These are phyloP conservation scores for Bilobella aurantiaca DNA, from an alignment of 1,140 invertebrate species.

Conservation along the genomic window DNA sequence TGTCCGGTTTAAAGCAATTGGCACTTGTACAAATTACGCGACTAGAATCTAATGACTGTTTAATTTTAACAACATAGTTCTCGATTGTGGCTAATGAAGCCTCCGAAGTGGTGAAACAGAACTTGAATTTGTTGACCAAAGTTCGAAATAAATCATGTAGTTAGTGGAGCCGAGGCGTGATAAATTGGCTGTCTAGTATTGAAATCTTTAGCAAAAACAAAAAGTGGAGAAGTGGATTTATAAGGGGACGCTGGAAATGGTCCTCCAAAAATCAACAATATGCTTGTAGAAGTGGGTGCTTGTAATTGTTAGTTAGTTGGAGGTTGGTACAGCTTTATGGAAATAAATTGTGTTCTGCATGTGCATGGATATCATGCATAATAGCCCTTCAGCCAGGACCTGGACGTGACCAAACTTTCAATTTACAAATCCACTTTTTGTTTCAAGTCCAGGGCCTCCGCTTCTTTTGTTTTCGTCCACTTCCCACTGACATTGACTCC, in stretches of 20 bases:
- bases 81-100: too few species aligned
- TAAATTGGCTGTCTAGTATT: slow-evolving; percentile 3
- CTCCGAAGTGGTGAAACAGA: slow-evolving; percentile 2
- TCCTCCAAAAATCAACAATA: not conserved
- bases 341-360: slow-evolving; percentile 7
- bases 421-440: not conserved
- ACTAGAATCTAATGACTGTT: too few species aligned
- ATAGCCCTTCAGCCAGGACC: not conserved
- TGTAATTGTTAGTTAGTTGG: slow-evolving; percentile 1
- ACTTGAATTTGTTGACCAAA: not conserved
- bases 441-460: not conserved
- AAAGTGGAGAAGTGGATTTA: not conserved
- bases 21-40: too few species aligned
- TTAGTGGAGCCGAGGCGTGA: not conserved
- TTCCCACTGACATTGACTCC: not conserved
- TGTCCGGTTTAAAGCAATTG: too few species aligned
- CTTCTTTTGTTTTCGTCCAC: not conserved
- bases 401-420: slow-evolving; percentile 8
- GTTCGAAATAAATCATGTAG: not conserved
- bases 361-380: slow-evolving; percentile 3
- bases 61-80: too few species aligned
- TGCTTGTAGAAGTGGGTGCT: not conserved
- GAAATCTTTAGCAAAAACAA: not conserved
- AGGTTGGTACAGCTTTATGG: not conserved
- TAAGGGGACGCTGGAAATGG: not conserved